These are phyloP conservation scores for Paraplagusia blochii DNA, from an alignment of 2,113 vertebrate genomes.

Conservation along the genomic window DNA sequence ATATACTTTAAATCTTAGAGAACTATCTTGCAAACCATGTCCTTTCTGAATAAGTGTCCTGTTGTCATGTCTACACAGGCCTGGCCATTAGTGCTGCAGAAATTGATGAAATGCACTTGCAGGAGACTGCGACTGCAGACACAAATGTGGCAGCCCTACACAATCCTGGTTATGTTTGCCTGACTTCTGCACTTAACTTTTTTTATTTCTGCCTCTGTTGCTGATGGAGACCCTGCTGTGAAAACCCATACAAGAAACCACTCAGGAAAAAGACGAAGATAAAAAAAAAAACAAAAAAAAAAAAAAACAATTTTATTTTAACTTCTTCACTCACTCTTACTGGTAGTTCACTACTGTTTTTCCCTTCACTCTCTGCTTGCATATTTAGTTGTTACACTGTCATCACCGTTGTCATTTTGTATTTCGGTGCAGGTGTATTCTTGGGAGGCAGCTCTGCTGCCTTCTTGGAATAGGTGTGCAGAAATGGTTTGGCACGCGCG, in stretches of 20 bases:
- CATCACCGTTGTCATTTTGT: not conserved
- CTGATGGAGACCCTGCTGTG: constrained; percentile 53
- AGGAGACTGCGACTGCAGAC: not conserved
- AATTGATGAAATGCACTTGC: constrained; percentile 37
- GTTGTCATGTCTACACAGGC: constrained; percentile 45
- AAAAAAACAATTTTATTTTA: too few relatives aligned
- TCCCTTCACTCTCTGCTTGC: not conserved
- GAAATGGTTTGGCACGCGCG: constrained; percentile 34
- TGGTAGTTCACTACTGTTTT: constrained; percentile 5
- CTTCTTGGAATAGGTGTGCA: constrained; percentile 24
- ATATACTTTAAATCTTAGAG: constrained; percentile 15
- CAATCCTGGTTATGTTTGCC: constrained; percentile 39
- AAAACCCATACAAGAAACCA: constrained; percentile 42
- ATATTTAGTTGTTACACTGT: constrained; percentile 5
- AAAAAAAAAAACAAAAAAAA: too few relatives aligned
- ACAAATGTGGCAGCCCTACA: constrained; percentile 34
- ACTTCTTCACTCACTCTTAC: not conserved
- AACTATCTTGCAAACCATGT: constrained; percentile 17
- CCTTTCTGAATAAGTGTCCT: constrained; percentile 31
- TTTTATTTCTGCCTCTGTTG: constrained; percentile 59
- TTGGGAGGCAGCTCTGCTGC: constrained; percentile 1
- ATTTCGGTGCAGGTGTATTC: constrained; percentile 25
- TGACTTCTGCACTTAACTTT: constrained; percentile 56
- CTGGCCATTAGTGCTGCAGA: constrained; percentile 36
- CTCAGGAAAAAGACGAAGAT: constrained; percentile 28